Evolutionary conservation across 2,888 invertebrate genomes (phyloP).

Genomic region (Dione juno): DNA sequence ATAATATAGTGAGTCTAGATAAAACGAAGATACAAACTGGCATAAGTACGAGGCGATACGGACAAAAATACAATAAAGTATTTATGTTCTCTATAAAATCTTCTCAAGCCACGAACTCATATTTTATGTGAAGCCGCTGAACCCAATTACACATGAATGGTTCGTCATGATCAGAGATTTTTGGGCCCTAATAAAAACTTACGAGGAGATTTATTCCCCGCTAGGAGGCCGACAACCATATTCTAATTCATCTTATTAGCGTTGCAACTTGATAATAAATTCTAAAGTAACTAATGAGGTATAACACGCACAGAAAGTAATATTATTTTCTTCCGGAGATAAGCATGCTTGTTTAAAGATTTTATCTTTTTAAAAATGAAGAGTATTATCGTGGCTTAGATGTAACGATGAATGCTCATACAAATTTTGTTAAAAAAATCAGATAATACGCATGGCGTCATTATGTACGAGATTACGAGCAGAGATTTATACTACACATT

Average conservation of each 20-base stretch:
- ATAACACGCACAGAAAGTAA: conserved; percentile 42
- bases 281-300: conserved; percentile 54
- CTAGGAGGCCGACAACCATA: conserved; percentile 63
- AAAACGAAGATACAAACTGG: conserved; percentile 39
- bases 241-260: conserved; percentile 67
- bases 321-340: conserved; percentile 36
- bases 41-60: conserved; percentile 58
- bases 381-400: conserved; percentile 26
- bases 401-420: conserved; percentile 21
- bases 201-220: conserved; percentile 70
- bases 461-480: conserved; percentile 36
- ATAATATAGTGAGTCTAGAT: conserved; percentile 32
- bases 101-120: conserved; percentile 71
- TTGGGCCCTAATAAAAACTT: conserved; percentile 73
- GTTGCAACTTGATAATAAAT: conserved; percentile 66
- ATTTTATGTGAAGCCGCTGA: conserved; percentile 78
- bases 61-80: conserved; percentile 78
- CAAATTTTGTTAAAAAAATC: conserved; percentile 36
- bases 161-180: conserved; percentile 79
- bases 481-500: conserved; percentile 53
- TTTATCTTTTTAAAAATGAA: conserved; percentile 27
- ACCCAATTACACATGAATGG: conserved; percentile 81
- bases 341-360: conserved; percentile 26
- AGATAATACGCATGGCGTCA: conserved; percentile 30
- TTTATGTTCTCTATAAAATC: conserved; percentile 81